Evolutionary conservation across 2,797 vertebrate species (phyloP).

Genomic region (Nothura maculosa): DNA sequence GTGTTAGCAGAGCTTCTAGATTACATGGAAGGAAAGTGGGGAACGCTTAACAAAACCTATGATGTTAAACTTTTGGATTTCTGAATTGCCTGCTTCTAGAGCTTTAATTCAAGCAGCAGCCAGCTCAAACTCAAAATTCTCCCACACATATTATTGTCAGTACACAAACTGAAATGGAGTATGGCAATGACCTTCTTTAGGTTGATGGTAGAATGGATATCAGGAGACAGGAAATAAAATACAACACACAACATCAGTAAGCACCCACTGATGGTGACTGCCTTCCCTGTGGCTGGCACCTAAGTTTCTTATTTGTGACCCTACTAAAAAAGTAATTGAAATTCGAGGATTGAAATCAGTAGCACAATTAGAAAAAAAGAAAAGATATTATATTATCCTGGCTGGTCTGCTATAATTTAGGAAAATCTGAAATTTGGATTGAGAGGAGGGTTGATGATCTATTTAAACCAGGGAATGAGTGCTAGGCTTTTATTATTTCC

Average conservation of each 20-base stretch:
- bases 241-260: background rate
- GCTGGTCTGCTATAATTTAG: conserved; percentile 5
- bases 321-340: background rate
- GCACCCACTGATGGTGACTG: background rate
- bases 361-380: background rate
- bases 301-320: background rate
- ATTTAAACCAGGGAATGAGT: conserved; percentile 11
- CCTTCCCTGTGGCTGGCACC: background rate
- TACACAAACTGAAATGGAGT: background rate
- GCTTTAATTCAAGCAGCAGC: background rate
- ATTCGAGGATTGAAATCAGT: background rate
- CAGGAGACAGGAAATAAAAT: background rate
- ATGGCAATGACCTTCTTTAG: background rate
- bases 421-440: background rate
- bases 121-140: background rate
- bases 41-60: background rate
- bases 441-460: background rate
- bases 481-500: conserved; percentile 21
- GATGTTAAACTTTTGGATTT: background rate
- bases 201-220: background rate
- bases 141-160: background rate
- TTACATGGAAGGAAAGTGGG: background rate
- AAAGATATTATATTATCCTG: background rate
- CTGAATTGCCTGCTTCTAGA: background rate
- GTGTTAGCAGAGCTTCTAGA: background rate